Conservation (phyloP, 2,113 vertebrate species). For the Crocuta crocuta region DNA sequence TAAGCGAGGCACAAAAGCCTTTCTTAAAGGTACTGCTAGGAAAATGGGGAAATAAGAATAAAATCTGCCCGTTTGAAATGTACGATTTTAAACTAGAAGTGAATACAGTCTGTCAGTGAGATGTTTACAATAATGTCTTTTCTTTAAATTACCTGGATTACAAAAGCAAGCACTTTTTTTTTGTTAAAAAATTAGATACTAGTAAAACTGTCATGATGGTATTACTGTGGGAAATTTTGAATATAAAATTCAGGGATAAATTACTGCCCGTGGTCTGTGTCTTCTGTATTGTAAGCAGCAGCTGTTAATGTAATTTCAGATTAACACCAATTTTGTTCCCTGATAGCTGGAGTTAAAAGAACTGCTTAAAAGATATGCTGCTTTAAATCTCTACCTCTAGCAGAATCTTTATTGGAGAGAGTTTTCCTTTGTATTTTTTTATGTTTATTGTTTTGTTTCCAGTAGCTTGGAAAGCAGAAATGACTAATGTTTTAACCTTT, state of each 20-base stretch:
- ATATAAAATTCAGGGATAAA: conserved; percentile 74
- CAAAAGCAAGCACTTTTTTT: conserved; percentile 75
- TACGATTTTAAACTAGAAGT: conserved; percentile 55
- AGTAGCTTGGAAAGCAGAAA: conserved; percentile 39
- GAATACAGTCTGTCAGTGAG: conserved; percentile 53
- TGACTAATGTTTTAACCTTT: conserved; percentile 71
- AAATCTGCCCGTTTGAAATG: conserved; percentile 65
- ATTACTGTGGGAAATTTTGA: conserved; percentile 53
- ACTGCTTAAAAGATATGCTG: conserved; percentile 18
- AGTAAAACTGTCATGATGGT: conserved; percentile 47
- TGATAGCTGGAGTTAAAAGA: conserved; percentile 66
- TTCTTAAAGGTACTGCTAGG: conserved; percentile 47
- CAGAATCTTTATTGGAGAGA: conserved; percentile 65
- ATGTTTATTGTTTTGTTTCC: conserved; percentile 35
- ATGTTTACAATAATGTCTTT: conserved; percentile 74
- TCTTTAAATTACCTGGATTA: conserved; percentile 65
- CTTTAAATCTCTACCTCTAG: conserved; percentile 80
- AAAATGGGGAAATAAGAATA: conserved; percentile 59
- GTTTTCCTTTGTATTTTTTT: conserved; percentile 62
- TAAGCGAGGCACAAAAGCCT: conserved; percentile 40
- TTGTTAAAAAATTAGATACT: conserved; percentile 57
- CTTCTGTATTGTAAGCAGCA: conserved; percentile 64
- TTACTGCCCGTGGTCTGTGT: conserved; percentile 65
- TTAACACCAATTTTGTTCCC: not conserved
- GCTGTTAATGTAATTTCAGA: conserved; percentile 49